Base-by-base conservation (phyloP, 2,888 invertebrate genomes). In the Acrocera orbiculus region DNA sequence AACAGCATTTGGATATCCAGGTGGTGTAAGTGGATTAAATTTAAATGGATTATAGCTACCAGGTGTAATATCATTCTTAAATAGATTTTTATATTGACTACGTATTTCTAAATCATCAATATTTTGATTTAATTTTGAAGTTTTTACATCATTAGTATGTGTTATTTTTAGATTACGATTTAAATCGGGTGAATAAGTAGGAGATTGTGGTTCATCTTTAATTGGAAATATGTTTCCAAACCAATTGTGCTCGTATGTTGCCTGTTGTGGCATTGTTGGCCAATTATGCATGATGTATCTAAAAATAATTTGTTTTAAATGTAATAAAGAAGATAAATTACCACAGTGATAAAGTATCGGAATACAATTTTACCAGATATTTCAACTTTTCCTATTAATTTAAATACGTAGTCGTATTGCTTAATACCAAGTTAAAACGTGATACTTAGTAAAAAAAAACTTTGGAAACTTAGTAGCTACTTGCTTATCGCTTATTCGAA, bases 11-110 rank as follows among this genome's bases (percentile, higher is more conserved):
- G 61, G 58, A 38, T 69, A 64, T 6, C 68, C 68, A 0, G 73
- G 73, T 1, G 73, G 73, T 5, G 73, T 73, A 23, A 73, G 59
- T 0, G 71, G 63, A 46, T 63, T 70, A 46, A 72, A 72, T 0
- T 68, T 68, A 27, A 68, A 58, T 38, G 62, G 60, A 34, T 61
- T 61, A 33, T 47, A 16, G 6, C 5, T 34, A 16, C 11, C 5
- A 7, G 27, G 5, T 15, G 28, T 29, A 8, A 16, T 9, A 8
- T 16, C n/a, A 14, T 9, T 22, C 37, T 14, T 27, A 16, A 27
- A 28, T 28, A 35, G 28, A 11, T 31, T 32, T 13, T 32, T 28
- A 0, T 61, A 47, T 4, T 53, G 48, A 42, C 63, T n/a, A n/a
- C n/a, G n/a, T n/a, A n/a, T n/a, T n/a, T n/a, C n/a, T n/a, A n/a